These are phyloP conservation scores for Scaptodrosophila lebanonensis DNA, from an alignment of 1,140 invertebrate genomes.

Conservation along the genomic window DNA sequence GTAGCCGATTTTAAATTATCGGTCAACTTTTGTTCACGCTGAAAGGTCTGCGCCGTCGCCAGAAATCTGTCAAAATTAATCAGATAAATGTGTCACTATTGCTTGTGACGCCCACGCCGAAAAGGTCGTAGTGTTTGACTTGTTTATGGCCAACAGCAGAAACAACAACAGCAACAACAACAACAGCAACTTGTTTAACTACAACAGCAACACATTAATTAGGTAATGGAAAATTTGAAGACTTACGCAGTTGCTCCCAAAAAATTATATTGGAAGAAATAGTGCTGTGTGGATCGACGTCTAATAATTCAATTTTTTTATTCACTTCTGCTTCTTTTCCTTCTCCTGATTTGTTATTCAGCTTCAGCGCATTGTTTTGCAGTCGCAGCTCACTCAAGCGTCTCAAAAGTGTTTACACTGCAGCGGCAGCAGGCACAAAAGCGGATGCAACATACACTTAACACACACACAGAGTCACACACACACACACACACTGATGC, in stretches of 20 bases:
- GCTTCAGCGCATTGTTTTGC: too few species aligned
- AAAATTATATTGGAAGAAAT: not conserved
- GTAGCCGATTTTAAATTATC: constrained; percentile 66
- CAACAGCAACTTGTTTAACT: constrained; percentile 8
- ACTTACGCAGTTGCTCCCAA: constrained; percentile 32
- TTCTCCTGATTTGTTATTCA: too few species aligned
- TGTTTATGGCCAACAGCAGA: constrained; percentile 20
- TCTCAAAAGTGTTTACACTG: not conserved
- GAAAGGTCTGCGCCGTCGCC: not conserved
- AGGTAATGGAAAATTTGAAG: constrained; percentile 19
- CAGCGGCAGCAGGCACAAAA: too few species aligned
- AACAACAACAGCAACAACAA: not conserved
- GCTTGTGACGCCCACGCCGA: constrained; percentile 43
- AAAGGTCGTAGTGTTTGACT: constrained; percentile 36
- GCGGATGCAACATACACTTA: not conserved
- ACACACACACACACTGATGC: not conserved
- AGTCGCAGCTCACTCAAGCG: too few species aligned
- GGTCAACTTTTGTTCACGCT: constrained; percentile 62
- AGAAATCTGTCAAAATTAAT: constrained; percentile 59
- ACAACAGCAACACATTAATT: constrained; percentile 23
- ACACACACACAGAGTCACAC: not conserved
- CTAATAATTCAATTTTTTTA: too few species aligned
- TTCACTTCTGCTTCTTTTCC: too few species aligned
- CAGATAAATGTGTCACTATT: constrained; percentile 56
- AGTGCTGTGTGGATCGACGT: too few species aligned